Conservation (phyloP, 2,113 vertebrate genomes). For the Oreocharis arfaki region DNA sequence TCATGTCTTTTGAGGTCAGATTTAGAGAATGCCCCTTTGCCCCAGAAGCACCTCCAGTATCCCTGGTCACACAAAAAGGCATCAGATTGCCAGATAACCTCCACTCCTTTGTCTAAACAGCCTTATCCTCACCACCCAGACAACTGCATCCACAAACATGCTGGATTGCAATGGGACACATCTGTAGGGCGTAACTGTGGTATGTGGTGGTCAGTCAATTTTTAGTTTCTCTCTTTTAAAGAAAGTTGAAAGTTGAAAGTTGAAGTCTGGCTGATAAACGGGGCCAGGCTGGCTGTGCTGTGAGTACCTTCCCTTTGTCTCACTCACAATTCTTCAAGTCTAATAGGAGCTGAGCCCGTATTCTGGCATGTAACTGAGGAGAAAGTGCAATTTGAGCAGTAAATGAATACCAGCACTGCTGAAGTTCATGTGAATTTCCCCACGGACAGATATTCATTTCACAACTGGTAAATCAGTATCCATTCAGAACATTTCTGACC, state of each 20-base stretch:
- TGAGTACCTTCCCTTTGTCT: background rate
- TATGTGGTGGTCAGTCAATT: background rate
- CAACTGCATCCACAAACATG: background rate
- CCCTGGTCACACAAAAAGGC: background rate
- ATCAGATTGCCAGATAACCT: background rate
- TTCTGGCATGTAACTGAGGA: background rate
- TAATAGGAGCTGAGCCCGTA: background rate
- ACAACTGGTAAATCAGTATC: accelerated
- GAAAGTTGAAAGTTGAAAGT: background rate
- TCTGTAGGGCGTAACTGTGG: accelerated
- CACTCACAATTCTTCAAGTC: background rate
- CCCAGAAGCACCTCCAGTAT: background rate
- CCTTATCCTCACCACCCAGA: background rate
- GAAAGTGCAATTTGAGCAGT: background rate
- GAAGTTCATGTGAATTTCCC: background rate
- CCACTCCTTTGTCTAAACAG: background rate
- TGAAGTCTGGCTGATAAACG: background rate
- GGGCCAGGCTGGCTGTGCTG: background rate
- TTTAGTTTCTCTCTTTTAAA: background rate
- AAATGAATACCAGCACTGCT: background rate
- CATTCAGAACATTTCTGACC: background rate
- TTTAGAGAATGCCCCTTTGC: background rate
- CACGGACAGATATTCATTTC: background rate
- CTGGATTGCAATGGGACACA: background rate
- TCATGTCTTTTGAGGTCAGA: accelerated